Evolutionary conservation across 2,888 invertebrate genomes (phyloP).

Genomic region (Cloeon dipterum): DNA sequence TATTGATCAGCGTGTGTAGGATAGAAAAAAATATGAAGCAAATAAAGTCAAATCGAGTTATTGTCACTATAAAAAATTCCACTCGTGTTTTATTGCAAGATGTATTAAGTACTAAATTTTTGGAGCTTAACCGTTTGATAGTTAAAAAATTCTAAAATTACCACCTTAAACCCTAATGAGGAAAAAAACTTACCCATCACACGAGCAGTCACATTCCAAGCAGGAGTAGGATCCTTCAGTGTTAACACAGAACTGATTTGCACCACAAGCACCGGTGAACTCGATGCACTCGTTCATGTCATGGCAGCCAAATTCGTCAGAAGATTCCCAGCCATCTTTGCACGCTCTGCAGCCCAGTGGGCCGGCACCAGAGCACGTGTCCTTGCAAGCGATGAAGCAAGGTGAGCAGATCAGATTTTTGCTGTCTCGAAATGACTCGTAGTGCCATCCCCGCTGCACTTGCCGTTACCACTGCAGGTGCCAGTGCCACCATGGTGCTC

Average conservation of each 20-base stretch:
- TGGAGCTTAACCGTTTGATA: too few species aligned
- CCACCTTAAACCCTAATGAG: too few species aligned
- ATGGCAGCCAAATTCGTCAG: conserved; percentile 50
- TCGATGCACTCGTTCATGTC: conserved; percentile 68
- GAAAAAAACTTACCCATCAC: too few species aligned
- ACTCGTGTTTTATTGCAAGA: too few species aligned
- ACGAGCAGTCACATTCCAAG: conserved; percentile 14
- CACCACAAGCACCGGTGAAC: conserved; percentile 28
- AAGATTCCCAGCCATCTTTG: conserved; percentile 46
- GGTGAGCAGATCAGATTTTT: conserved; percentile 47
- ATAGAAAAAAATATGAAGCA: too few species aligned
- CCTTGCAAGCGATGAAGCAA: conserved; percentile 61
- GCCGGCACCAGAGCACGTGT: conserved; percentile 49
- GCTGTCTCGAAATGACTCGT: conserved; percentile 48
- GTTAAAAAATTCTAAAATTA: too few species aligned
- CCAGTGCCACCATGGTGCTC: conserved; percentile 38
- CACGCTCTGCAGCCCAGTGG: conserved; percentile 40
- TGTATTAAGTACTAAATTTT: too few species aligned
- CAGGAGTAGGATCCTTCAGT: conserved; percentile 65
- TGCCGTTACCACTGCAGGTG: conserved; percentile 2
- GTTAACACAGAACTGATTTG: conserved; percentile 68
- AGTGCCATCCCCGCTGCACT: conserved; percentile 60
- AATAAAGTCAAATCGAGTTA: too few species aligned
- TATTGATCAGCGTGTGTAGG: too few species aligned
- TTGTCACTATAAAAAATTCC: too few species aligned